Conservation (phyloP, 2,888 invertebrate genomes). For the Xestobium rufovillosum region DNA sequence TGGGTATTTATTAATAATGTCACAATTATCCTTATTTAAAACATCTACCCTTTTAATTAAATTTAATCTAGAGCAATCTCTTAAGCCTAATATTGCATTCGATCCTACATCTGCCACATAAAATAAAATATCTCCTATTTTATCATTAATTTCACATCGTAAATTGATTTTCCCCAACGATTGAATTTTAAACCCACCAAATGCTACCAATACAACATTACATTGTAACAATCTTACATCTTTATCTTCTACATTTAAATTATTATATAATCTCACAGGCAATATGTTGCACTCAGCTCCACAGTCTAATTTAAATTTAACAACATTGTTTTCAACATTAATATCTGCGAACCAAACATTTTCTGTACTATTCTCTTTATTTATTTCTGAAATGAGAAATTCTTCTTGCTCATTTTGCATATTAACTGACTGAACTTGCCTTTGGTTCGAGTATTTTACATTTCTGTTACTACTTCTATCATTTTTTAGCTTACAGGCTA, state of each 20-base stretch:
- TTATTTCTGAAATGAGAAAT: too few species aligned
- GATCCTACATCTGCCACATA: constrained; percentile 9
- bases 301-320: constrained; percentile 16
- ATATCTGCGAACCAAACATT: too few species aligned
- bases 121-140: constrained; percentile 10
- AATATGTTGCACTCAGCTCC: constrained; percentile 15
- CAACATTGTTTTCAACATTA: too few species aligned
- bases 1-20: too few species aligned
- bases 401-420: too few species aligned
- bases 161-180: constrained; percentile 14
- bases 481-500: constrained; percentile 13
- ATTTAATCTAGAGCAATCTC: constrained; percentile 8
- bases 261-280: constrained; percentile 7
- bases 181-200: constrained; percentile 5
- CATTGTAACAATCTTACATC: too few species aligned
- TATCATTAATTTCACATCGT: constrained; percentile 11
- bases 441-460: constrained; percentile 2
- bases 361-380: too few species aligned
- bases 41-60: constrained; percentile 11
- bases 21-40: too few species aligned
- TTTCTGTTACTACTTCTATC: constrained; percentile 7
- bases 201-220: constrained; percentile 6
- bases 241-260: too few species aligned
- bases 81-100: constrained; percentile 12
- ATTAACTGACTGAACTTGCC: too few species aligned